Evolutionary conservation across 2,797 vertebrate genomes (phyloP), one percentile per base, ranked within the genome.

Genomic region (Merluccius polli): DNA sequence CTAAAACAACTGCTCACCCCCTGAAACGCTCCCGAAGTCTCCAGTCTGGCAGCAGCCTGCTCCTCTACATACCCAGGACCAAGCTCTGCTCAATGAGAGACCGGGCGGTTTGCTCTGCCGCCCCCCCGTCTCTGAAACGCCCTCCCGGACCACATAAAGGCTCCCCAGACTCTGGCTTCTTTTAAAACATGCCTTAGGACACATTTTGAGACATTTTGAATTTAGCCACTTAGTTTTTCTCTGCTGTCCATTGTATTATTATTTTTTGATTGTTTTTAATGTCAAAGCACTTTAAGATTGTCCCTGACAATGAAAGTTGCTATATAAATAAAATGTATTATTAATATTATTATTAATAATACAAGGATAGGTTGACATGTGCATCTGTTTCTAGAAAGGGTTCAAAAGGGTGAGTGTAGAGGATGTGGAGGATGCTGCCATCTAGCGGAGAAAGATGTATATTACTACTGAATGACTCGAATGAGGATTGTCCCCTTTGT

Each of bases 361-460:
- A 24, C 52, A 24, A 63, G 52, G 52, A 10, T 9, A 24, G 52
- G 52, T 63, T 63, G 52, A 27, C 21, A 27, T 63, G 52, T 24
- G 5, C 21, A 24, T 59, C 11, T 18, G 41, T 65, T 24, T 27
- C 9, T 68, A 29, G 30, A 36, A 70, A 9, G 24, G 38, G 44
- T 38, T 27, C 30, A 69, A 18, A 10, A 29, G 65, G 15, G 59
- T 2, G 67, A 31, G 30, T 69, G 27, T 13, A 69, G 29, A 1
- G 29, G 24, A 67, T 41, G 35, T 78, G 83, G 86, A 86, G 65
- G 59, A 88, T 78, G 82, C 16, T 89, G 1, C 92, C 87, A 89
- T 79, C 90, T 91, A 84, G 87, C 89, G 92, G 89, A 77, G 0
- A 18, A 12, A 71, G 13, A 33, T n/a, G 69, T 38, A 18, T 81